phyloP scores from a whole-genome alignment of 2,113 vertebrate species.

The Alligator mississippiensis region DNA sequence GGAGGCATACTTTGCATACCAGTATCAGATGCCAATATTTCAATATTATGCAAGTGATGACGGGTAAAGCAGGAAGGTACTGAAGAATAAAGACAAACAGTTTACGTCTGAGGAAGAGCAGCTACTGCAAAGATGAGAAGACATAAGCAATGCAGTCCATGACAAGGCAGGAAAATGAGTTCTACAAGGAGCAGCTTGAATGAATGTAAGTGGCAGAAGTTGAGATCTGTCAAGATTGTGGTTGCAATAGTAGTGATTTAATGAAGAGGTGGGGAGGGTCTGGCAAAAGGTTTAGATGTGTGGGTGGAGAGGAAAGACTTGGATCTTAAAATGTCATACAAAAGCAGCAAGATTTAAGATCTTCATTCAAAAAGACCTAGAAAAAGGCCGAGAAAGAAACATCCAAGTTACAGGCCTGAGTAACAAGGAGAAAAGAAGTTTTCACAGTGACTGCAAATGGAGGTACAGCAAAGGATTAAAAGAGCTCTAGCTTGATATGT shows the following conservation, averaged over 20 bases:
- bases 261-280: no score
- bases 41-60: no score
- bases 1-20: not conserved
- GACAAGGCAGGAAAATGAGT: not conserved
- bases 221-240: not conserved
- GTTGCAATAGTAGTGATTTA: no score
- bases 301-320: fast-evolving
- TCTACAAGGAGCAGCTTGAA: not conserved
- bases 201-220: not conserved
- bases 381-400: not conserved
- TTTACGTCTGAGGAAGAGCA: not conserved
- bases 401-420: fast-evolving
- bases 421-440: not conserved
- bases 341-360: not conserved
- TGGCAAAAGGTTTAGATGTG: not conserved
- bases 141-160: slow-evolving; percentile 1
- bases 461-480: no score
- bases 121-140: not conserved
- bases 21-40: not conserved
- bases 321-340: not conserved
- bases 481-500: no score
- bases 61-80: no score
- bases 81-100: not conserved
- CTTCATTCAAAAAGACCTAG: not conserved
- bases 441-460: not conserved